These are phyloP conservation scores for Picus viridis DNA, from an alignment of 2,797 vertebrate species.

Conservation along the genomic window DNA sequence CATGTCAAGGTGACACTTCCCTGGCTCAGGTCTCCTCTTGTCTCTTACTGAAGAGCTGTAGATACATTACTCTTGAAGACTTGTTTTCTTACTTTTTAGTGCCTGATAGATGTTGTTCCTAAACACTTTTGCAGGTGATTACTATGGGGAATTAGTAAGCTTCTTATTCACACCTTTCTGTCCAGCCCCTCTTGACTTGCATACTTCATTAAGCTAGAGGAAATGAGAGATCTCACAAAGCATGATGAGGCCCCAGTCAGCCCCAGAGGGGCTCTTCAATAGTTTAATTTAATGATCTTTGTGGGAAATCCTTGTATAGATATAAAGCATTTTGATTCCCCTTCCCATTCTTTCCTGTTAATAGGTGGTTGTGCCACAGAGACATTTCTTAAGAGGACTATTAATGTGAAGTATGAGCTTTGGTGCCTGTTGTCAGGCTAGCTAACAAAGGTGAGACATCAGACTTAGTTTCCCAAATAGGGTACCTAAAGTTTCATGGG, in stretches of 20 bases:
- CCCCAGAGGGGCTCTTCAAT: background rate
- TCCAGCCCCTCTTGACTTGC: slow-evolving; percentile 33
- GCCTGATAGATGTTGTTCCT: slow-evolving; percentile 44
- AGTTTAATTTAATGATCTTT: slow-evolving; percentile 12
- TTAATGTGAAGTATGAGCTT: background rate
- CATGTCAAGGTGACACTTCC: slow-evolving; percentile 56
- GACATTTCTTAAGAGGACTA: background rate
- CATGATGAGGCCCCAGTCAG: background rate
- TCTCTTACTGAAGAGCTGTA: background rate
- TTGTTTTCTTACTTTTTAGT: slow-evolving; percentile 5
- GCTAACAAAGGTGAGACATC: background rate
- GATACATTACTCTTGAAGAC: background rate
- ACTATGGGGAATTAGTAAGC: slow-evolving; percentile 47
- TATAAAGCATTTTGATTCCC: background rate
- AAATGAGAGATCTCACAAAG: slow-evolving; percentile 23
- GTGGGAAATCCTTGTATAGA: slow-evolving; percentile 13
- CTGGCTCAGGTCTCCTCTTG: background rate
- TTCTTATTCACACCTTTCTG: slow-evolving; percentile 64
- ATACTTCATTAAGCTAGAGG: slow-evolving; percentile 60
- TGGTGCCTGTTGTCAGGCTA: slow-evolving; percentile 28
- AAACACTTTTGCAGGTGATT: slow-evolving; percentile 68
- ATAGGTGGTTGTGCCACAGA: slow-evolving; percentile 24
- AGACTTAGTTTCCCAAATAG: background rate
- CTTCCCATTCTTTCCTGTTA: slow-evolving; percentile 42
- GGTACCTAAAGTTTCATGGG: background rate